Conservation (phyloP, 2,113 vertebrate genomes). For the Spea multiplicata region DNA sequence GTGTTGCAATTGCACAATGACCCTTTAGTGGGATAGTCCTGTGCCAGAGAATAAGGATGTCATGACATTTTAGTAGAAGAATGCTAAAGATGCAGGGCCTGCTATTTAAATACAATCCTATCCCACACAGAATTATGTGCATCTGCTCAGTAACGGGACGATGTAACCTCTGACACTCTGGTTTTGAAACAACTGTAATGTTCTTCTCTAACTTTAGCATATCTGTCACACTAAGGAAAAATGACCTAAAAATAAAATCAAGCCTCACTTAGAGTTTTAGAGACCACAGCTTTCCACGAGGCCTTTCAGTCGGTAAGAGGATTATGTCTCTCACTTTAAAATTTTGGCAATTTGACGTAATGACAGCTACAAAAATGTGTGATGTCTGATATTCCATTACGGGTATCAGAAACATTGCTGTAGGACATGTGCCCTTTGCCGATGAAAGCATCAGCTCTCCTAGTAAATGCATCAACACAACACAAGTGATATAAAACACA, state of each 20-base stretch:
- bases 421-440: neutral
- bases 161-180: slow-evolving; percentile 4
- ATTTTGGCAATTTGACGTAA: neutral
- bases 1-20: neutral
- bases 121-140: slow-evolving; percentile 3
- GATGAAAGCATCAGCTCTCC: neutral
- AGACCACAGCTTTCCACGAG: neutral
- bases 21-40: neutral
- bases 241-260: neutral
- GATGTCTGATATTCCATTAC: neutral
- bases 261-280: neutral
- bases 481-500: neutral
- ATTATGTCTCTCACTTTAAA: slow-evolving; percentile 3
- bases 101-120: neutral
- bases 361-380: neutral
- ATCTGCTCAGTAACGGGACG: neutral
- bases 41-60: neutral
- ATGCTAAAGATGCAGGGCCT: neutral
- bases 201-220: neutral
- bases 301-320: slow-evolving; percentile 4
- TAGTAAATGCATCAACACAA: too few relatives aligned
- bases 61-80: neutral
- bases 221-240: neutral
- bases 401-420: neutral
- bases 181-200: neutral